A percentile compares a stretch with the other conserved stretches of the same genome.
phyloP scores from a whole-genome alignment of 2,888 invertebrate genomes.

The Metacarcinus magister region DNA sequence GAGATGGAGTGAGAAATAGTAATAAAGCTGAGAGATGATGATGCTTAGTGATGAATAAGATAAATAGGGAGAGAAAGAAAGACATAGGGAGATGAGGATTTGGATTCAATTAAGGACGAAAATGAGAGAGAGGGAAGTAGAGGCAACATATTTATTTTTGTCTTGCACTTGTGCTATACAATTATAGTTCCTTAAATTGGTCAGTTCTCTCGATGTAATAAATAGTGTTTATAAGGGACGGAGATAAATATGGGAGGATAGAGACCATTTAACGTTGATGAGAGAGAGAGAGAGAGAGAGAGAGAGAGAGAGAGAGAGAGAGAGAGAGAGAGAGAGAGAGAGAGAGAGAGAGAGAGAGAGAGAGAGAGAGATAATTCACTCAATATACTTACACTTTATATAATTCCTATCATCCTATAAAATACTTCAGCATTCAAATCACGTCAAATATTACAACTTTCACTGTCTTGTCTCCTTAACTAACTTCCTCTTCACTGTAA shows the following conservation, averaged over 20 bases:
- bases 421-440: no score
- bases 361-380: no score
- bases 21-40: background rate
- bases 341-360: no score
- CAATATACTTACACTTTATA: no score
- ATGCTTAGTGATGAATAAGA: background rate
- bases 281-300: constrained; percentile 52
- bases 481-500: no score
- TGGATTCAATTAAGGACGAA: background rate
- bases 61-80: background rate
- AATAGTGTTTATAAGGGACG: background rate
- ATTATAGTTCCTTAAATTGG: no score
- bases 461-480: no score
- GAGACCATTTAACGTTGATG: background rate
- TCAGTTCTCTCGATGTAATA: background rate
- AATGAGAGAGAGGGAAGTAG: constrained; percentile 1
- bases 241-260: background rate
- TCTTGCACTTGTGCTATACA: no score
- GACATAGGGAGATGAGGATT: background rate
- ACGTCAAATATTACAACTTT: no score
- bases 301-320: constrained; percentile 54
- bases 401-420: no score
- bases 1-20: background rate
- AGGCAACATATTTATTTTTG: background rate
- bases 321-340: background rate